Percentiles rank a stretch among this genome's conserved stretches.
These are phyloP conservation scores for Chelonus insularis DNA, from an alignment of 1,140 invertebrate genomes.

Conservation along the genomic window DNA sequence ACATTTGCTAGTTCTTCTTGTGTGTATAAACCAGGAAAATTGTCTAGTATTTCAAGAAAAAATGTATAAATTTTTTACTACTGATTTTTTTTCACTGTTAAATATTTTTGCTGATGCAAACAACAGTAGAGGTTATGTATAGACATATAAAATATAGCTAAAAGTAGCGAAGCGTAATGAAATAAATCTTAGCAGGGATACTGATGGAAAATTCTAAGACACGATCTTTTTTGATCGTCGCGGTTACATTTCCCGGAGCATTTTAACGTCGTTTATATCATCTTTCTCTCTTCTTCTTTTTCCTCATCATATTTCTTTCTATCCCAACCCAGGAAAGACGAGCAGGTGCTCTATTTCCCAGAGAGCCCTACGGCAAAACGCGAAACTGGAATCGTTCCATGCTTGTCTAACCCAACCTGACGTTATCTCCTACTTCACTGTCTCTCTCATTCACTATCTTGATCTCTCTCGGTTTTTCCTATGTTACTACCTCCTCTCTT, in stretches of 20 bases:
- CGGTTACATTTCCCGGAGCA: conserved; percentile 26
- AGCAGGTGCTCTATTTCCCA: conserved; percentile 54
- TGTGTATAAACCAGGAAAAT: no score
- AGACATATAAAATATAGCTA: not conserved
- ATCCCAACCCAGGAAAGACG: conserved; percentile 46
- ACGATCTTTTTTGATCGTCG: not conserved
- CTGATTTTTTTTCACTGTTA: no score
- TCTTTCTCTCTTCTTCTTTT: not conserved
- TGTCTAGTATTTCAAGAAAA: no score
- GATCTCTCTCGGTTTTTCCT: conserved; percentile 15
- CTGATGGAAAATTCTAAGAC: conserved; percentile 13
- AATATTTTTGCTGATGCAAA: no score
- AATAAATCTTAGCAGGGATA: conserved; percentile 20
- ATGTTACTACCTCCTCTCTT: conserved; percentile 27
- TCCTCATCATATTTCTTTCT: not conserved
- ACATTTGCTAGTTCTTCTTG: no score
- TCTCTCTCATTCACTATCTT: conserved; percentile 21
- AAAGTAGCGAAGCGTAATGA: conserved; percentile 7
- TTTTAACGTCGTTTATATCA: conserved; percentile 44
- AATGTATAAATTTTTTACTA: no score
- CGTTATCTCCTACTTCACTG: conserved; percentile 8
- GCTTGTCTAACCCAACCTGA: conserved; percentile 34
- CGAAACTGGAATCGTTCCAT: conserved; percentile 44
- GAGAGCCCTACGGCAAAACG: conserved; percentile 50
- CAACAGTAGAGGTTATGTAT: no score